Evolutionary conservation across 2,797 vertebrate species (phyloP), one percentile per base, ranked within the genome.

Genomic region (Lagorchestes hirsutus): DNA sequence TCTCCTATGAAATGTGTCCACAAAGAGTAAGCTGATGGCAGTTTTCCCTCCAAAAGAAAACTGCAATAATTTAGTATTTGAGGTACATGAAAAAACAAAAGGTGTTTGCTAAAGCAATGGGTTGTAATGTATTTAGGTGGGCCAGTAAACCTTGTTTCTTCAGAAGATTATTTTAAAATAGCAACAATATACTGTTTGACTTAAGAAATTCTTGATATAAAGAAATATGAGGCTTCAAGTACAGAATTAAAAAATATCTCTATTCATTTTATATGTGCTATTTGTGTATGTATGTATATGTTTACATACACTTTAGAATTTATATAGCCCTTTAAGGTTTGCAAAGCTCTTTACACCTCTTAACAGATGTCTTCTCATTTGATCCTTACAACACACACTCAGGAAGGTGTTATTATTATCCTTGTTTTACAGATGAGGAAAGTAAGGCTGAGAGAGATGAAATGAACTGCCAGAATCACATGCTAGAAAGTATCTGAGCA

Each of bases 91-190:
- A 12, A 91, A 40, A 92, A 97, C 56, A 96, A 91, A 14, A 67
- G 62, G 91, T 95, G 92, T 67, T 95, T 96, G 5, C 54, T 94
- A 94, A 62, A 67, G 90, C 91, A 97, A 40, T 92, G 50, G 92
- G 93, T 94, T 97, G 96, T n/a, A 92, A 95, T 28, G 59, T 55
- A 90, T 96, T 95, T 54, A 98, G 90, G 22, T 55, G 96, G 93
- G 95, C 96, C 97, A 97, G 96, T 94, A 97, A 91, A 93, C 93
- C 34, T 96, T 74, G 94, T 95, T 98, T 93, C 97, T 98, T 96
- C 96, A 94, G 1, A 93, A 97, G 97, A 97, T 90, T 67, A 90
- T 91, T 96, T 97, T 97, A 98, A 98, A 98, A 97, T 91, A 90
- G 18, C 90, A 97, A 67, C 52, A 96, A 94, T 59, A 95, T 46